Percentiles rank a stretch among this genome's conserved stretches.
phyloP scores from a whole-genome alignment of 2,113 vertebrate genomes.

The Takifugu flavidus region DNA sequence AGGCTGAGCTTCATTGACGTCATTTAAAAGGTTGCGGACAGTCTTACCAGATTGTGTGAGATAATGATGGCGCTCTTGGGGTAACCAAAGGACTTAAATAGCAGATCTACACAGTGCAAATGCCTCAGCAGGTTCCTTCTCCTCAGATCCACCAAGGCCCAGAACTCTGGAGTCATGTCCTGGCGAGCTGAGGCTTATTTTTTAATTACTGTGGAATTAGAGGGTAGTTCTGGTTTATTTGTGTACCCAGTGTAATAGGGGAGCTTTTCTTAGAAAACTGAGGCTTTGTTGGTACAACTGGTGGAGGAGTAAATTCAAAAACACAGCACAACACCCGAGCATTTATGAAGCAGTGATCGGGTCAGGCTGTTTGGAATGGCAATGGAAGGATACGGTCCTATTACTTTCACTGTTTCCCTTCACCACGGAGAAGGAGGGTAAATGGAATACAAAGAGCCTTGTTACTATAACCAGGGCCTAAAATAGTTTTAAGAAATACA shows the following conservation, averaged over 20 bases:
- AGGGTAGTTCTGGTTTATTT: constrained; percentile 69
- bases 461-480: constrained; percentile 17
- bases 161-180: constrained; percentile 38
- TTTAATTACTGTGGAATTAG: constrained; percentile 75
- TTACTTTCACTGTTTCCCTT: constrained; percentile 37
- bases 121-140: constrained; percentile 11
- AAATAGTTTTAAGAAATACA: too few relatives aligned
- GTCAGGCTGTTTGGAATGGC: constrained; percentile 56
- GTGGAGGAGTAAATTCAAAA: constrained; percentile 63
- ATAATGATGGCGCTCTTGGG: too few relatives aligned
- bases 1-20: too few relatives aligned
- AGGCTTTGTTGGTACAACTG: constrained; percentile 62
- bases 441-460: constrained; percentile 9
- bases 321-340: constrained; percentile 58
- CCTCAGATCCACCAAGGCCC: constrained; percentile 18
- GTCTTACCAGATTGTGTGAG: too few relatives aligned
- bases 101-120: too few relatives aligned
- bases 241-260: constrained; percentile 66
- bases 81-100: too few relatives aligned
- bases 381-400: constrained; percentile 43
- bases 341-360: constrained; percentile 48
- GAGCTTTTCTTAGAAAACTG: constrained; percentile 55
- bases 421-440: constrained; percentile 8
- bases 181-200: constrained; percentile 60
- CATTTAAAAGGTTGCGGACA: too few relatives aligned